A percentile compares a stretch with the other conserved stretches of the same genome.
phyloP scores from a whole-genome alignment of 2,888 invertebrate genomes.

The Aproaerema taeniolella region DNA sequence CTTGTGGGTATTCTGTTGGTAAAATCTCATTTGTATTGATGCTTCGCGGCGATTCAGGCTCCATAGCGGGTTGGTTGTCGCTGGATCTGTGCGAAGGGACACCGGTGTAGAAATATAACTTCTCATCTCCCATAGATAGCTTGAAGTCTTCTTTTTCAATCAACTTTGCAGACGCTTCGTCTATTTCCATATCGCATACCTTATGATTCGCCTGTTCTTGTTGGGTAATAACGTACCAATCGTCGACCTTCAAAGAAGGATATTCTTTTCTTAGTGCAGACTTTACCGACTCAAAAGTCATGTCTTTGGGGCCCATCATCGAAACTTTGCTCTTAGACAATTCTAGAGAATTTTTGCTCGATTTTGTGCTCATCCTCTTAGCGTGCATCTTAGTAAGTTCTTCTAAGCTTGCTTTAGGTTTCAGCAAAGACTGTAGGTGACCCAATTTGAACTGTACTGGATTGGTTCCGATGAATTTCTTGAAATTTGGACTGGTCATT shows the following conservation, averaged over 20 bases:
- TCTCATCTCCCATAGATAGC: conserved; percentile 14
- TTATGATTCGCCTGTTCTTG: conserved; percentile 10
- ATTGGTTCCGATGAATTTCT: conserved; percentile 37
- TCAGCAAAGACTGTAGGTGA: conserved; percentile 50
- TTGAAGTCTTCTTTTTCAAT: conserved; percentile 16
- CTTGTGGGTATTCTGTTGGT: conserved; percentile 18
- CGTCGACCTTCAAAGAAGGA: conserved; percentile 16
- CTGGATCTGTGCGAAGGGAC: conserved; percentile 23
- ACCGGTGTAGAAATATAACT: conserved; percentile 14
- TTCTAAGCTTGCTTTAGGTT: conserved; percentile 43
- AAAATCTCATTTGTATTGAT: conserved; percentile 16
- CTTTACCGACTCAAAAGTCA: conserved; percentile 16
- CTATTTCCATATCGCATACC: conserved; percentile 16
- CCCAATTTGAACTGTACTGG: conserved; percentile 53
- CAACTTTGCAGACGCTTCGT: conserved; percentile 12
- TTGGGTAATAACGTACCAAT: conserved; percentile 14
- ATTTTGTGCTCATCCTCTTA: conserved; percentile 18
- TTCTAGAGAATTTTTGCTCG: conserved; percentile 7
- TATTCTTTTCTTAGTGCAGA: conserved; percentile 16
- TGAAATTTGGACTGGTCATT: conserved; percentile 44
- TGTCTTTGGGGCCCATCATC: conserved; percentile 15
- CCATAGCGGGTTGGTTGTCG: conserved; percentile 26
- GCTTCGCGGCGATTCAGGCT: conserved; percentile 25
- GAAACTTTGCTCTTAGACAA: conserved; percentile 12
- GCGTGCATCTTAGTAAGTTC: conserved; percentile 31